These are phyloP conservation scores for Paradisaea rubra DNA, from an alignment of 2,113 vertebrate genomes.

Conservation along the genomic window DNA sequence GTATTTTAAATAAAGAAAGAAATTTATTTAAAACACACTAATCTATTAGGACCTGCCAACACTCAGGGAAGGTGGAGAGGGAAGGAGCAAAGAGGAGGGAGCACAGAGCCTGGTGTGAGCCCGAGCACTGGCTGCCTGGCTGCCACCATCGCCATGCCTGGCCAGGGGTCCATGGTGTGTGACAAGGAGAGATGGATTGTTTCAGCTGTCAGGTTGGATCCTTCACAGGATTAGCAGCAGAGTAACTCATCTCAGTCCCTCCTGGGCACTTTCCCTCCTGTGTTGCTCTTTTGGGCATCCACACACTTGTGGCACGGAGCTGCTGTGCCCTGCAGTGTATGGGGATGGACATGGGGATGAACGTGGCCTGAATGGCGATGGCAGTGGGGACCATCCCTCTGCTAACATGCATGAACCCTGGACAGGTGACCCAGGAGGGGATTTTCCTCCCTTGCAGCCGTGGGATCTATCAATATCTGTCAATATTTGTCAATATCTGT, in stretches of 20 bases:
- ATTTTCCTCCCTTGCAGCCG: background rate
- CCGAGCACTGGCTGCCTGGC: accelerated
- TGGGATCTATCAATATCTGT: accelerated
- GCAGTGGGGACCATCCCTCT: background rate
- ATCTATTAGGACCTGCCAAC: background rate
- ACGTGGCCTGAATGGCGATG: accelerated
- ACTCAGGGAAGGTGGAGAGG: background rate
- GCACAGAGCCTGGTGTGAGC: accelerated
- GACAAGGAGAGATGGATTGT: background rate
- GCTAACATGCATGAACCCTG: background rate
- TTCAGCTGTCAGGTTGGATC: background rate
- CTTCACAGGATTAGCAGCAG: background rate
- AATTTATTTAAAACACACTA: background rate
- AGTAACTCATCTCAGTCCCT: background rate
- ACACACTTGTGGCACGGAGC: accelerated
- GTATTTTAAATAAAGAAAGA: background rate
- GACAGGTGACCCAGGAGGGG: accelerated
- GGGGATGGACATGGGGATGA: background rate
- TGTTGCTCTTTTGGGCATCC: background rate
- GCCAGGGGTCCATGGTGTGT: accelerated
- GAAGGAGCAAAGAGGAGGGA: background rate
- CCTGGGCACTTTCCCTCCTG: background rate
- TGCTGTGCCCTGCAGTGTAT: accelerated
- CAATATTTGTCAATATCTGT: background rate
- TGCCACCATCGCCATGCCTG: accelerated